Conservation (phyloP, 2,888 invertebrate genomes). For the Aquatica leii region DNA sequence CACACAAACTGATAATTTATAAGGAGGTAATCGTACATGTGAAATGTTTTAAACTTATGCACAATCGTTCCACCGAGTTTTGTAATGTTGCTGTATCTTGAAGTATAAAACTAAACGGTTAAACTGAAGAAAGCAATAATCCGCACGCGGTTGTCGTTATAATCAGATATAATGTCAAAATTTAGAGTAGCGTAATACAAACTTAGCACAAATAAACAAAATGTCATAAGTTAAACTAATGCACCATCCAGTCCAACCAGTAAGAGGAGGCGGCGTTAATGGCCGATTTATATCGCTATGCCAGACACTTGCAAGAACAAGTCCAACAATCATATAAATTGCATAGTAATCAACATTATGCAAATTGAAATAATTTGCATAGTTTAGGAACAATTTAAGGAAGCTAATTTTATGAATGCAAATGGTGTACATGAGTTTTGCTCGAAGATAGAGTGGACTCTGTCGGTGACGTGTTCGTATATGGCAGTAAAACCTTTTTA, state of each 20-base stretch:
- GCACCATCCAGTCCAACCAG: slow-evolving; percentile 42
- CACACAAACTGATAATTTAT: slow-evolving; percentile 30
- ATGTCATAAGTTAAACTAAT: slow-evolving; percentile 54
- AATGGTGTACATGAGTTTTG: slow-evolving; percentile 44
- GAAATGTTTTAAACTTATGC: slow-evolving; percentile 44
- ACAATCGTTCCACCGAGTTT: slow-evolving; percentile 44
- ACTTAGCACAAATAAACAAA: slow-evolving; percentile 55
- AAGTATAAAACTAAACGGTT: slow-evolving; percentile 54
- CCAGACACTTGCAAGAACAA: slow-evolving; percentile 54
- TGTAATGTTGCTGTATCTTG: slow-evolving; percentile 45
- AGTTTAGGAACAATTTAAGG: slow-evolving; percentile 59
- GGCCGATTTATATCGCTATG: slow-evolving; percentile 55
- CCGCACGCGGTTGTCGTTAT: slow-evolving; percentile 56
- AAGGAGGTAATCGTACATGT: slow-evolving; percentile 34
- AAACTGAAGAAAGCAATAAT: slow-evolving; percentile 57
- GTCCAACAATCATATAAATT: slow-evolving; percentile 55
- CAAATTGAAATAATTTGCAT: slow-evolving; percentile 59
- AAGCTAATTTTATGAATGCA: slow-evolving; percentile 53
- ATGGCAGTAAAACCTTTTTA: slow-evolving; percentile 40
- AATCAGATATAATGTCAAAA: slow-evolving; percentile 51
- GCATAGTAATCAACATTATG: slow-evolving; percentile 58
- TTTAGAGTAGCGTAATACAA: slow-evolving; percentile 45
- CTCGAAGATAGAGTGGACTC: slow-evolving; percentile 51
- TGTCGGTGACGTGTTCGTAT: slow-evolving; percentile 50
- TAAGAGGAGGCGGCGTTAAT: slow-evolving; percentile 53